Conservation (phyloP, 2,797 vertebrate species). For the Hylomyscus alleni region DNA sequence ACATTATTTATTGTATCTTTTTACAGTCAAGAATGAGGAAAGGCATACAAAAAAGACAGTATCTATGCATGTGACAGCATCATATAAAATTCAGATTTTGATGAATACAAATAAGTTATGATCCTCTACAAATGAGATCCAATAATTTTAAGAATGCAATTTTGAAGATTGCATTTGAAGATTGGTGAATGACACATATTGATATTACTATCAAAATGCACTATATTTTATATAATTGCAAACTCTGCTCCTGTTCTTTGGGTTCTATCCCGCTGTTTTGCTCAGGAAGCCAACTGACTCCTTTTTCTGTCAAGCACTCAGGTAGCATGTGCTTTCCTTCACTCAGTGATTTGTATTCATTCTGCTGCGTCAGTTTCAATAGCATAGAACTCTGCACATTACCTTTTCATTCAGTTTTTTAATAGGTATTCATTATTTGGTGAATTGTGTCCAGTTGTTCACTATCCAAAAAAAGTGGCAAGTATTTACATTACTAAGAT, state of each 20-base stretch:
- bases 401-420: not conserved
- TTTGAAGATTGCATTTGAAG: not conserved
- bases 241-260: not conserved
- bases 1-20: not conserved
- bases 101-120: not conserved
- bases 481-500: not conserved
- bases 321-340: not conserved
- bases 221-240: not conserved
- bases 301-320: not conserved
- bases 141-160: not conserved
- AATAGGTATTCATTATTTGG: not conserved
- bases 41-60: not conserved
- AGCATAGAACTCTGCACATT: not conserved
- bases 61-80: not conserved
- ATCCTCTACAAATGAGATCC: not conserved
- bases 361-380: not conserved
- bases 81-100: not conserved
- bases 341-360: not conserved
- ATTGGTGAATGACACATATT: not conserved
- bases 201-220: not conserved
- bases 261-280: not conserved
- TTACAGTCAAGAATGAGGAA: not conserved
- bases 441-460: not conserved
- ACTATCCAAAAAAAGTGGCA: not conserved
- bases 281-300: not conserved